Percentiles rank a stretch among this genome's conserved stretches.
Evolutionary conservation across 2,888 invertebrate genomes (phyloP).

Genomic region (Dynastes grantii): DNA sequence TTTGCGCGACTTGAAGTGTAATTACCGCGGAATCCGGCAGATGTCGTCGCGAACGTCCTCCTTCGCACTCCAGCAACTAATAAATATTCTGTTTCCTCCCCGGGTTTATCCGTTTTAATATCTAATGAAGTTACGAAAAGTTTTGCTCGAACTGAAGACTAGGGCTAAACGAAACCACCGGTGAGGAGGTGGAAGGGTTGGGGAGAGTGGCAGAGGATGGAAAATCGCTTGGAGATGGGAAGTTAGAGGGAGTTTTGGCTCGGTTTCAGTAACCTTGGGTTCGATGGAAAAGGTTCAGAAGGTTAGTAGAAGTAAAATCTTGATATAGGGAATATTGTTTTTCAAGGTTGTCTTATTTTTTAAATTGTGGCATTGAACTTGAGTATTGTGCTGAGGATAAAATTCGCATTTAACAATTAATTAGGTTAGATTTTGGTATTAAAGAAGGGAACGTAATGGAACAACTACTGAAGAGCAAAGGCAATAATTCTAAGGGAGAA

Average conservation of each 20-base stretch:
- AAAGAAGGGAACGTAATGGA: no score
- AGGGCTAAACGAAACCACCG: neutral
- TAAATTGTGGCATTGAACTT: no score
- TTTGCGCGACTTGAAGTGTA: neutral
- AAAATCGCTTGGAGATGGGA: neutral
- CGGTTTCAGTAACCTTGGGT: no score
- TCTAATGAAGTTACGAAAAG: constrained; percentile 46
- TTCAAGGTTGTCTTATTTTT: no score
- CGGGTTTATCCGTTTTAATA: constrained; percentile 43
- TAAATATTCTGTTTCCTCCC: constrained; percentile 42
- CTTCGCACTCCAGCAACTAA: constrained; percentile 9
- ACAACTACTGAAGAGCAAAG: no score
- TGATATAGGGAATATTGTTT: no score
- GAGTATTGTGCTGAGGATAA: no score
- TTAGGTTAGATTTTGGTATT: no score
- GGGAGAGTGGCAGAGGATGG: neutral
- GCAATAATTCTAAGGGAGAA: no score
- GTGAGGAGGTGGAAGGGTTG: neutral
- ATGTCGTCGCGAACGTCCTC: neutral
- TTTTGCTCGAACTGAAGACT: neutral
- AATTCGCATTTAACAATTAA: no score
- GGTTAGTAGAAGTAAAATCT: no score
- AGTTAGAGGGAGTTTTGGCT: neutral
- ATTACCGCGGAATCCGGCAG: constrained; percentile 3
- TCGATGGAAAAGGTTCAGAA: no score